Evolutionary conservation across 1,140 invertebrate genomes (phyloP).

Genomic region (Goniozus legneri): DNA sequence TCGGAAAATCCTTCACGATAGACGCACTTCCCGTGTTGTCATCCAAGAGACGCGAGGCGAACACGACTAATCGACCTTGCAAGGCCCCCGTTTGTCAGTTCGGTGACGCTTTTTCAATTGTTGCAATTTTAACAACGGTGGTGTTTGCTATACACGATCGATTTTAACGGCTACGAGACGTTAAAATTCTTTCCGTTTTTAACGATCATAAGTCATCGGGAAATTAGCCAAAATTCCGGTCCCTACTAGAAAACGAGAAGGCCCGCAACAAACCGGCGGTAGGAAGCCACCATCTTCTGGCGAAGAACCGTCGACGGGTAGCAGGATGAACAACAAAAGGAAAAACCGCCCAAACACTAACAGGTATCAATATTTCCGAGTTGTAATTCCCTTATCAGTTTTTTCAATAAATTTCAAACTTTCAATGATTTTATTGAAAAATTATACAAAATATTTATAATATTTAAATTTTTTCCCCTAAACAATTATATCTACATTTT

Average conservation of each 20-base stretch:
- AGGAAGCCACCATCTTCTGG: constrained; percentile 45
- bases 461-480: background rate
- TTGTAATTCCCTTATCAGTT: too few relatives aligned
- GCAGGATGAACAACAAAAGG: constrained; percentile 54
- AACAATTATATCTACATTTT: background rate
- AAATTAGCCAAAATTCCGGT: constrained; percentile 61
- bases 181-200: background rate
- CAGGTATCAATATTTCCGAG: constrained; percentile 33
- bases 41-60: too few relatives aligned
- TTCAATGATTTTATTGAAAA: background rate
- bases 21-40: too few relatives aligned
- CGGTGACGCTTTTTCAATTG: background rate
- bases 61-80: background rate
- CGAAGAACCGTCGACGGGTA: constrained; percentile 40
- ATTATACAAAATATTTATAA: background rate
- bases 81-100: background rate
- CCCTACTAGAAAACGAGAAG: constrained; percentile 58
- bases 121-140: background rate
- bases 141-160: background rate
- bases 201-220: constrained; percentile 23
- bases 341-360: constrained; percentile 53
- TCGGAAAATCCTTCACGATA: constrained; percentile 10
- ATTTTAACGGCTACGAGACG: background rate
- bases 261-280: constrained; percentile 55
- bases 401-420: too few relatives aligned